phyloP scores from a whole-genome alignment of 2,888 invertebrate species.

The Lithophane semibrunnea region DNA sequence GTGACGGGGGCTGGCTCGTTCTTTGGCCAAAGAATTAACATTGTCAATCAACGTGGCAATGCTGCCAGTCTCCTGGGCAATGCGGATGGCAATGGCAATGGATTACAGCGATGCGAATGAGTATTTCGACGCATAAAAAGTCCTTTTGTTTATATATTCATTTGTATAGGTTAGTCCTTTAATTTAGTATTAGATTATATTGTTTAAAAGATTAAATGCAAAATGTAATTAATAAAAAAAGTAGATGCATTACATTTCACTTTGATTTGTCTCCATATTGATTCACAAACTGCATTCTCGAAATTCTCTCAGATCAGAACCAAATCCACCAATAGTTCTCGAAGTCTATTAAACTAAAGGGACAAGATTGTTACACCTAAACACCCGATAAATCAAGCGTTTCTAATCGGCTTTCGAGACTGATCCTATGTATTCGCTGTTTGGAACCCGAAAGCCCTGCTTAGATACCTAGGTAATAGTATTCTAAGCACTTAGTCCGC shows the following conservation, averaged over 20 bases:
- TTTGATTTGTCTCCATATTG: not conserved
- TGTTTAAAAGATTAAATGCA: too few species aligned
- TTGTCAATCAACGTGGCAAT: too few species aligned
- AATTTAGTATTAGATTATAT: too few species aligned
- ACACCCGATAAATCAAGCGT: not conserved
- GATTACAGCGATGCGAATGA: too few species aligned
- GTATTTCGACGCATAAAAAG: too few species aligned
- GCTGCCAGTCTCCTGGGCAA: too few species aligned
- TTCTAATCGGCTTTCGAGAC: slow-evolving; percentile 2
- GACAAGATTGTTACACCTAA: not conserved
- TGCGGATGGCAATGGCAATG: too few species aligned
- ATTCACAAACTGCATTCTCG: not conserved
- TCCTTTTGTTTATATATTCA: too few species aligned
- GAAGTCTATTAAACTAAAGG: not conserved
- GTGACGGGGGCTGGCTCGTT: too few species aligned
- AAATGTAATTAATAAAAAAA: too few species aligned
- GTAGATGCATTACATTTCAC: not conserved
- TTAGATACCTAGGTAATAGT: not conserved
- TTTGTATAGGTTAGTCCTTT: too few species aligned
- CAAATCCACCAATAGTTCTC: not conserved
- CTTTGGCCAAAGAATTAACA: too few species aligned
- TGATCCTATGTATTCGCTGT: not conserved
- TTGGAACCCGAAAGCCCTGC: not conserved
- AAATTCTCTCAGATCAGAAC: not conserved
- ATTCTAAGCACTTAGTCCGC: not conserved